phyloP scores from a whole-genome alignment of 2,888 invertebrate genomes.

The Cryptus armator region DNA sequence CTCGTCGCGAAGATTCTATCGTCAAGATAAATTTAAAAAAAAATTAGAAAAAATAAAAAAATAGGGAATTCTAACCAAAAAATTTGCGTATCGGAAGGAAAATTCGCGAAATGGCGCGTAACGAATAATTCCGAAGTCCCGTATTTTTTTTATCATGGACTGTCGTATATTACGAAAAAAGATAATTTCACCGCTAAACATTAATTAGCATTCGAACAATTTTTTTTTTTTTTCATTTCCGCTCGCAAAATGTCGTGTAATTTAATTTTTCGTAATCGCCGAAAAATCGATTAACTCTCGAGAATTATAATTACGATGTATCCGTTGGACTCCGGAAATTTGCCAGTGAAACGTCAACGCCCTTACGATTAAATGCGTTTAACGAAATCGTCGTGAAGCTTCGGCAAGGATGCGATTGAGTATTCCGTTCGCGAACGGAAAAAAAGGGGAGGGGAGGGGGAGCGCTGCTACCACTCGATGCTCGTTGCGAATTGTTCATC shows the following conservation, averaged over 20 bases:
- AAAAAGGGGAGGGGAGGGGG: neutral
- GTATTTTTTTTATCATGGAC: too few relatives aligned
- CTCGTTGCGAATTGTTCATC: slow-evolving; percentile 37
- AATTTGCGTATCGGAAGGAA: neutral
- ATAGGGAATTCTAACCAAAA: neutral
- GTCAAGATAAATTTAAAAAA: neutral
- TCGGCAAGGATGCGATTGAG: slow-evolving; percentile 36
- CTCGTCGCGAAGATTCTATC: neutral
- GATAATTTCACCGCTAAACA: too few relatives aligned
- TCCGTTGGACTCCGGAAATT: slow-evolving; percentile 36
- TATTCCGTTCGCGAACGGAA: slow-evolving; percentile 43
- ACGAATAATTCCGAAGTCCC: too few relatives aligned
- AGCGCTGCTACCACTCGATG: slow-evolving; percentile 6
- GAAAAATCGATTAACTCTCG: neutral
- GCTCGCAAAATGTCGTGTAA: neutral
- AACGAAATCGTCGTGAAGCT: slow-evolving; percentile 35
- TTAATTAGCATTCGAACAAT: too few relatives aligned
- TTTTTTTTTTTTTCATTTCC: too few relatives aligned
- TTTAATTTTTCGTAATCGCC: neutral
- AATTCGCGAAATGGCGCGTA: too few relatives aligned
- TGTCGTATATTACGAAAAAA: too few relatives aligned
- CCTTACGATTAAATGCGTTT: slow-evolving; percentile 45
- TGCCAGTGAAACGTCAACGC: slow-evolving; percentile 37
- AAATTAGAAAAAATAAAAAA: neutral
- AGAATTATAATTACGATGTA: neutral